Evolutionary conservation across 30 jellyfish, hydroid and myxozoan species (phyloP), one percentile per base, ranked within the genome.

Genomic region (Hydractinia symbiolongicarpus): DNA sequence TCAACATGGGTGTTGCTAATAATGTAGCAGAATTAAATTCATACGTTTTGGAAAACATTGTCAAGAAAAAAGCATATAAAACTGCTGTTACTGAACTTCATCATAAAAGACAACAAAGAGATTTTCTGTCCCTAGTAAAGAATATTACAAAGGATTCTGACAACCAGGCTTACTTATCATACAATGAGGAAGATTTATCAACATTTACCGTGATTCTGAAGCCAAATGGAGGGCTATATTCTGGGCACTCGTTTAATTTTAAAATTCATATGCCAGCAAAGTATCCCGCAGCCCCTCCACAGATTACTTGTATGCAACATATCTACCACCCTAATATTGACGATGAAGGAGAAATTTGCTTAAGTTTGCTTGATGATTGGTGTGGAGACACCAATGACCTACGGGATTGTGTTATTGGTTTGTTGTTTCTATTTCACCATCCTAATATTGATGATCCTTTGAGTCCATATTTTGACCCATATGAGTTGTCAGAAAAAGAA

Each of bases 281-380:
- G n/a, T 91, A 91, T 79, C 98, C 98, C 4, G 19, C 19, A 30
- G 62, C 58, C n/a, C 67, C 96, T 14, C 98, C 98, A 14, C 19
- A 19, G 8, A 69, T 91, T 6, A 67, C 51, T 64, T 91, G 98
- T 73, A 83, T 78, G 20, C 84, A 85, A 15, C 89, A 84, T 7
- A 83, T 91, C 49, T 91, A 86, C 73, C 98, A 91, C 73, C 98
- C 98, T 61, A 91, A 91, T 64, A 91, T 91, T 73, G 98, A 91
- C 55, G 95, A 91, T 73, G 83, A 69, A 51, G 98, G 98, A 5
- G 96, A 91, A 51, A 85, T 91, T 68, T 91, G 98, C 77, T 84
- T 91, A 54, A 84, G 95, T 68, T 72, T 91, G 83, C 76, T 91
- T 40, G 96, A 91, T 49, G 98, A 91, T 52, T 91, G 98, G 98